Evolutionary conservation across 2,797 vertebrate genomes (phyloP), one percentile per base, ranked within the genome.

Genomic region (Tragopan temminckii): DNA sequence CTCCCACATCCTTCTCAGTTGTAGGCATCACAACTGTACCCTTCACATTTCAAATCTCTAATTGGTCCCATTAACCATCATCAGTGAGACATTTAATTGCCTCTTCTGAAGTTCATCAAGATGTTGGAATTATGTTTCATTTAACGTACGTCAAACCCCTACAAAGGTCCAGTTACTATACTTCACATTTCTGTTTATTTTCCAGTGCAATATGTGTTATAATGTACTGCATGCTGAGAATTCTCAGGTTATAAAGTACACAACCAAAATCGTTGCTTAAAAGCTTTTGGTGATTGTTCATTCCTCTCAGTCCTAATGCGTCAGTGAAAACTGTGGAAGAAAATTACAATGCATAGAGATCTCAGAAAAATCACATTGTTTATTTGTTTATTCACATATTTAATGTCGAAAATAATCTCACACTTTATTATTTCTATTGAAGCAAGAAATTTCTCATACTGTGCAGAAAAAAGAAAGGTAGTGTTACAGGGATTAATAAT

Each of bases 31-130:
- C 89, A 94, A 96, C 33, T 67, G 24, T 58, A 94, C 63, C 45
- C 64, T 33, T 13, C 23, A 68, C 46, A 82, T 80, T 96, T 96
- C 93, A 90, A 90, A 94, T 92, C 64, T 93, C 69, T 96, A 96
- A 97, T 96, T 95, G 92, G 74, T 90, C 66, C 91, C 70, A 94
- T 97, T 95, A 96, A 88, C 29, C 25, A 74, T 81, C 84, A 91
- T 85, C 82, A 93, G 82, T 86, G 88, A 94, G 94, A 96, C 59
- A 85, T 95, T 92, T 96, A 95, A 95, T 93, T 94, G 52, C 82
- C 77, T 85, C 66, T 91, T 91, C 62, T 87, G 72, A 76, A 89
- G 62, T 80, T 95, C 80, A 85, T 93, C 94, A 95, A 81, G 71
- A 42, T 38, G 33, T 70, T 84, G 36, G 57, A 94, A 92, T 67